These are phyloP conservation scores for Hydractinia symbiolongicarpus DNA, from an alignment of 30 jellyfish, hydroid and myxozoan species.

Conservation along the genomic window DNA sequence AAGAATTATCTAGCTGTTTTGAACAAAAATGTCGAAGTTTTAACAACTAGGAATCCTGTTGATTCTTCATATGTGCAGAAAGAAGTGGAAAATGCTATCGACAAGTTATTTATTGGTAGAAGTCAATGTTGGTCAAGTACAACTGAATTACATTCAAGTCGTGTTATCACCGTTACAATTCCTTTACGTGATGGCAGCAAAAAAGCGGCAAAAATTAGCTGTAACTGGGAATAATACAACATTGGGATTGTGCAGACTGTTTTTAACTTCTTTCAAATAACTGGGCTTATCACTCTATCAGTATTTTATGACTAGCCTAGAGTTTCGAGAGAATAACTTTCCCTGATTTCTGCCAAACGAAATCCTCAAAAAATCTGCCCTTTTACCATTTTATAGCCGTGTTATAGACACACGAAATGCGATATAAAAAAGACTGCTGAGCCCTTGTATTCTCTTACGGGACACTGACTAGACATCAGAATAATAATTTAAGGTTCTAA, in stretches of 20 bases:
- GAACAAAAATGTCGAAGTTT: neutral
- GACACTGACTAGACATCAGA: too few species aligned
- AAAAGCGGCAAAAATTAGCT: neutral
- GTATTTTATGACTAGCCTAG: neutral
- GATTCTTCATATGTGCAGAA: neutral
- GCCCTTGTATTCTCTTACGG: too few species aligned
- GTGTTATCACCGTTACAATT: neutral
- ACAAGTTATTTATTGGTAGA: neutral
- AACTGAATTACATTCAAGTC: neutral
- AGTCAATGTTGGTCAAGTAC: neutral
- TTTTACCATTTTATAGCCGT: too few species aligned
- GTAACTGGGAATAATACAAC: too few species aligned
- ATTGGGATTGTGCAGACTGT: too few species aligned
- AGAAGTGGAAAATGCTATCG: neutral
- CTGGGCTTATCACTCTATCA: neutral
- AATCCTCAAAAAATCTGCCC: too few species aligned
- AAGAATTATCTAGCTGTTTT: neutral
- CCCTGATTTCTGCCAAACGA: too few species aligned
- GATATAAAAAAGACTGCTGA: too few species aligned
- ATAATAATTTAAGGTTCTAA: too few species aligned
- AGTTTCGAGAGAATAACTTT: too few species aligned
- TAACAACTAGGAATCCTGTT: neutral
- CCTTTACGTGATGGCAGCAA: neutral
- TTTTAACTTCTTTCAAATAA: too few species aligned
- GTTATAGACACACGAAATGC: too few species aligned